Percentiles rank a stretch among this genome's conserved stretches.
Conservation (phyloP, 1,140 invertebrate species). For the Drosophila pandora region DNA sequence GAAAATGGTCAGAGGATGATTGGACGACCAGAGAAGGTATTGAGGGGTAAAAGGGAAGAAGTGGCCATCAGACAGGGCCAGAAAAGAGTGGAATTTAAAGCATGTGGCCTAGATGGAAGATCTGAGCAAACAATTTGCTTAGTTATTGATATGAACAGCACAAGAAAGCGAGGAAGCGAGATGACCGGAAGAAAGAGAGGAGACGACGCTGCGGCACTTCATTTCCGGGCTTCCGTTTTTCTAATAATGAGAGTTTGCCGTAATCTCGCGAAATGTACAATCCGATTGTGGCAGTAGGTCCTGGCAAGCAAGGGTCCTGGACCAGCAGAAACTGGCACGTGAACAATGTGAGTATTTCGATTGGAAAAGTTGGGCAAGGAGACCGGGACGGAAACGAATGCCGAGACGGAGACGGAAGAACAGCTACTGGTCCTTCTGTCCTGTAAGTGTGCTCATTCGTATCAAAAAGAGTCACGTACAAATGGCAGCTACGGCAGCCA, state of each 20-base stretch:
- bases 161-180: slow-evolving; percentile 19
- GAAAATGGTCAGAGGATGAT: not conserved
- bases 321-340: slow-evolving; percentile 50
- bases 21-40: slow-evolving; percentile 1
- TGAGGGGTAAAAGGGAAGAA: not conserved
- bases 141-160: slow-evolving; percentile 74
- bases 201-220: slow-evolving; percentile 57
- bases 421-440: slow-evolving; percentile 61
- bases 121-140: slow-evolving; percentile 79
- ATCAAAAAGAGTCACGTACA: slow-evolving; percentile 78
- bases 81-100: slow-evolving; percentile 70
- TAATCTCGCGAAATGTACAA: slow-evolving; percentile 79
- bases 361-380: slow-evolving; percentile 38
- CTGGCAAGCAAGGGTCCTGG: not conserved
- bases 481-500: slow-evolving; percentile 37
- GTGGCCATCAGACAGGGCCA: slow-evolving; percentile 13
- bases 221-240: slow-evolving; percentile 79
- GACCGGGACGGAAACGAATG: not conserved
- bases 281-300: slow-evolving; percentile 10
- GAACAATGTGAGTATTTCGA: slow-evolving; percentile 77
- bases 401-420: slow-evolving; percentile 8
- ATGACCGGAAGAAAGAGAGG: not conserved
- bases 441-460: slow-evolving; percentile 73
- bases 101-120: slow-evolving; percentile 56
- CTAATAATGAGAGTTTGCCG: slow-evolving; percentile 80